Evolutionary conservation across 2,797 vertebrate genomes (phyloP).

Genomic region (Tragelaphus oryx): DNA sequence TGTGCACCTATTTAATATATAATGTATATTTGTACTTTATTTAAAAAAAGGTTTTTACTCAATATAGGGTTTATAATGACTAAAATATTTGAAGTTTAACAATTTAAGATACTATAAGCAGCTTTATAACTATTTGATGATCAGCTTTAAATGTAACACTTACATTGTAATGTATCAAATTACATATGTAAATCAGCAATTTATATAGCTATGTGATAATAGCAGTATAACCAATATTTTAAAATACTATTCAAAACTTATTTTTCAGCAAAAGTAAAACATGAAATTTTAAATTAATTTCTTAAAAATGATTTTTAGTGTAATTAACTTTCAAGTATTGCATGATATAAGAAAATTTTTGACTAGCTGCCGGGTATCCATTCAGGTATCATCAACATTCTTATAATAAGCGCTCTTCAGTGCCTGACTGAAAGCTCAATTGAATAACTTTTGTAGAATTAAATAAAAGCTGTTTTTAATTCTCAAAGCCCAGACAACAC

Average conservation of each 20-base stretch:
- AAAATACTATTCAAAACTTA: background rate
- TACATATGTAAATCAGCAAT: background rate
- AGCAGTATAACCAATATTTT: background rate
- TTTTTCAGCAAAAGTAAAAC: background rate
- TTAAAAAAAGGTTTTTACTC: background rate
- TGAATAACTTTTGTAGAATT: background rate
- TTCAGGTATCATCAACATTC: background rate
- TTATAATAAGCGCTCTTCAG: background rate
- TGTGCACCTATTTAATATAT: background rate
- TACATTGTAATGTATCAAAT: background rate
- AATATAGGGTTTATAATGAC: slow-evolving; percentile 17
- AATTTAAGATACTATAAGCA: background rate
- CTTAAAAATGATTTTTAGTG: background rate
- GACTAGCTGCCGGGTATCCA: background rate
- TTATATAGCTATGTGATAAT: background rate
- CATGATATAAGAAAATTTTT: background rate
- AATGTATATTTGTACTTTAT: background rate
- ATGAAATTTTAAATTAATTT: background rate
- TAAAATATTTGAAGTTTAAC: slow-evolving; percentile 26
- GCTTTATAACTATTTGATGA: slow-evolving; percentile 7
- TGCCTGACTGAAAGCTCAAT: background rate
- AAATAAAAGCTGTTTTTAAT: slow-evolving; percentile 18
- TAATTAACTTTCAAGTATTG: background rate
- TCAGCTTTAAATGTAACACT: background rate
- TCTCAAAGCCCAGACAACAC: background rate